Evolutionary conservation across 2,797 vertebrate species (phyloP), one percentile per base, ranked within the genome.

Genomic region (Sebastes paucispinis): DNA sequence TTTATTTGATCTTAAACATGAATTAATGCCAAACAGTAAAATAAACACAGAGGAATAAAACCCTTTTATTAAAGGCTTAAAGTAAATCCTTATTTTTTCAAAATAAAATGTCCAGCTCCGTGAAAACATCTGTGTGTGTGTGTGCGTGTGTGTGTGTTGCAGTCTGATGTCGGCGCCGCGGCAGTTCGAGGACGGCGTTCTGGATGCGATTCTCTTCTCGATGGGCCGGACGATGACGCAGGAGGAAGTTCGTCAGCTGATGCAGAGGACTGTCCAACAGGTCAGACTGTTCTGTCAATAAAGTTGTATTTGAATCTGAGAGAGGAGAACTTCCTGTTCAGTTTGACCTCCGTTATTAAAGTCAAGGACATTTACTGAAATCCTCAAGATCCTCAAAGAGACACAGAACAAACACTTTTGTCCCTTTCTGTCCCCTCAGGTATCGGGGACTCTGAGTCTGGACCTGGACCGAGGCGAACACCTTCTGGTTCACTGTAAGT

Each of bases 211-310:
- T 16, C 95, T 96, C 47, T 93, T 99, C 89, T 98, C 98, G 1
- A 96, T 97, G 95, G 97, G 98, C 10, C 97, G 97, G 47, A 99
- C 98, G 0, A 97, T 99, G 96, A 97, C 95, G 13, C 97, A 97
- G 80, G 96, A 97, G 36, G 98, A 99, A 58, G 97, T 98, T 0
- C 95, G 96, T 69, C 92, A 96, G 77, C 94, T 99, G 83, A 99
- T 99, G 97, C 94, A 94, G 65, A 95, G 95, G 87, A 98, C 96
- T 0, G 96, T 99, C n/a, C 94, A 93, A 69, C 97, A 97, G 93
- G 97, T 99, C 58, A 27, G 81, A 34, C 39, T n/a, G 25, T 13
- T 29, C 2, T 4, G 58, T 66, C 22, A 6, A 9, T 29, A 7
- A 66, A 39, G 39, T 43, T 22, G 6, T 8, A 29, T 24, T 47